Base-by-base conservation (phyloP, 1,140 invertebrate genomes). In the Eurytemora carolleeae region DNA sequence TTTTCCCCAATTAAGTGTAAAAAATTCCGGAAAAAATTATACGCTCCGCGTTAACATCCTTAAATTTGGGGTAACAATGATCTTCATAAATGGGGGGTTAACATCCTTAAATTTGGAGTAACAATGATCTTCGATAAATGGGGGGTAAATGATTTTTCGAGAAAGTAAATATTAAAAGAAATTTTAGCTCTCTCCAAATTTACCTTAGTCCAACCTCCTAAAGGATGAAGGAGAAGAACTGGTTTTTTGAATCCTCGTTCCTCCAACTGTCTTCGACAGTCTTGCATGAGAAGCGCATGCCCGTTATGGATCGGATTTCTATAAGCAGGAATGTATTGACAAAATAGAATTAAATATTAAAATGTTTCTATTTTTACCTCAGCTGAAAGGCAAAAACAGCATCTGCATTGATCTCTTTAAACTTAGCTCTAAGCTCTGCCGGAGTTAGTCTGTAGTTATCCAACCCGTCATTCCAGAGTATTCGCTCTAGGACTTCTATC, bases 301-400 rank as follows among this genome's bases (percentile, higher is more conserved):
- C 95, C 95, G 73, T 98, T 98, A 73, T 98, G 95, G 65, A 98
- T 92, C 2, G 95, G 95, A 76, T 98, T 98, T 63, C 95, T 44
- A 12, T 44, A 44, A 44, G n/a, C 7, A 44, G 7, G n/a, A 44
- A 44, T 44, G n/a, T 12, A 44, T 12, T 44, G n/a, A n/a, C n/a
- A n/a, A n/a, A n/a, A n/a, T n/a, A n/a, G n/a, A n/a, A n/a, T n/a
- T n/a, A n/a, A n/a, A n/a, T n/a, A n/a, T n/a, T n/a, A n/a, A n/a
- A n/a, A n/a, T n/a, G n/a, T n/a, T n/a, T n/a, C 7, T 44, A 12
- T 44, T 12, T 44, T 44, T 44, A 44, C 31, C 31, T 78, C 17
- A 98, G 74, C 76, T 98, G 95, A 72, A 98, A 98, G 12, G 92
- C 95, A 75, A 98, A 98, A 0, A 97, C 85, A 2, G 87, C 88